Percentiles rank a stretch among this genome's conserved stretches.
Conservation (phyloP, 2,113 vertebrate genomes). For the Pardalotus punctatus region DNA sequence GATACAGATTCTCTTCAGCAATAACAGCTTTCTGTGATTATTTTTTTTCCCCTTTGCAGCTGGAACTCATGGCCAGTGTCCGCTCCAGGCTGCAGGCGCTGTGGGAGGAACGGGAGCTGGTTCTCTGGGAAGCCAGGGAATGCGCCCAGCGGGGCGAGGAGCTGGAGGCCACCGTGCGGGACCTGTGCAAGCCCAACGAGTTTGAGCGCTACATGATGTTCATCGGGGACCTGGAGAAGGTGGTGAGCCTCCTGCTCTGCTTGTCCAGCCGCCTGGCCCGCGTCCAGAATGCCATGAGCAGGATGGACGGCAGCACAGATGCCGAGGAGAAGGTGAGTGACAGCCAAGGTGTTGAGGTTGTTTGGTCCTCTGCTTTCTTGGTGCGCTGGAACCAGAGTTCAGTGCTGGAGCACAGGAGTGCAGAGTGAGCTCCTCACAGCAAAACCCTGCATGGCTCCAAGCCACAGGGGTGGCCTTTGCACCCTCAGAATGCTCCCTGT, state of each 20-base stretch:
- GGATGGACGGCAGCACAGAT: slow-evolving; percentile 72
- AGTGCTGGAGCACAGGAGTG: neutral
- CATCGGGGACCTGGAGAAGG: slow-evolving; percentile 90
- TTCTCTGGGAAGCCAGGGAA: slow-evolving; percentile 65
- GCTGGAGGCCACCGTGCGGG: slow-evolving; percentile 71
- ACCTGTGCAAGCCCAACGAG: slow-evolving; percentile 79
- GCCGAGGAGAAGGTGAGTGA: slow-evolving; percentile 86
- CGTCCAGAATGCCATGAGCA: slow-evolving; percentile 84
- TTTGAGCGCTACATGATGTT: slow-evolving; percentile 85
- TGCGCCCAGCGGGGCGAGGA: slow-evolving; percentile 49
- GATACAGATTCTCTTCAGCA: accelerated
- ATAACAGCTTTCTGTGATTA: no score
- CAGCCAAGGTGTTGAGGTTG: neutral
- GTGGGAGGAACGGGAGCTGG: slow-evolving; percentile 53
- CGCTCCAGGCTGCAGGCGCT: slow-evolving; percentile 69
- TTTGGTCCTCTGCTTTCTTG: neutral
- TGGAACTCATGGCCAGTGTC: slow-evolving; percentile 75
- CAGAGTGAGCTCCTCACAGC: neutral
- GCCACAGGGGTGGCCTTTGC: neutral
- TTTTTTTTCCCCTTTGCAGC: slow-evolving; percentile 27
- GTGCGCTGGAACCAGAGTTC: neutral
- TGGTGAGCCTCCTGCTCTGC: slow-evolving; percentile 88
- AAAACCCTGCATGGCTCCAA: neutral
- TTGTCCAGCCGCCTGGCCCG: slow-evolving; percentile 88
- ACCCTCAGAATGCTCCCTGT: neutral